A percentile compares a stretch with the other conserved stretches of the same genome.
These are phyloP conservation scores for Atherinomorus stipes DNA, from an alignment of 2,113 vertebrate species.

Conservation along the genomic window DNA sequence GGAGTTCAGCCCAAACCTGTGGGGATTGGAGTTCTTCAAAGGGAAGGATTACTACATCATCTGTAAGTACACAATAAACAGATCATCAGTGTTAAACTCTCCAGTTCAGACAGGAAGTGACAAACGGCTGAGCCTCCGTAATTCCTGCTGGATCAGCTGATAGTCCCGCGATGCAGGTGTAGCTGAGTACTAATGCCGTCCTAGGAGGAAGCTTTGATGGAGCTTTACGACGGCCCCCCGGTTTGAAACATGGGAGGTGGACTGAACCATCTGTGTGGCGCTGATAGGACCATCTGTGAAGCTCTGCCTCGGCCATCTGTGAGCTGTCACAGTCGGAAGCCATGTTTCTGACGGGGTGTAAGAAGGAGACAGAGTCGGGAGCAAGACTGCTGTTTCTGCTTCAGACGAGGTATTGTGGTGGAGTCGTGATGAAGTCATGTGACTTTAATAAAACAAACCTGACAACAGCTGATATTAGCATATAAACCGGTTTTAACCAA, in stretches of 20 bases:
- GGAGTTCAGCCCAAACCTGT: constrained; percentile 99
- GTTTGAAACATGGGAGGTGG: constrained; percentile 73
- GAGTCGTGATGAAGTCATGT: no score
- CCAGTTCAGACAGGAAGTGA: no score
- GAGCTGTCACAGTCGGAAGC: constrained; percentile 74
- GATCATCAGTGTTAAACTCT: no score
- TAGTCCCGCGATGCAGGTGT: constrained; percentile 13
- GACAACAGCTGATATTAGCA: no score
- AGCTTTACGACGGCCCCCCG: constrained; percentile 63
- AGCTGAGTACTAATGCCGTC: constrained; percentile 23
- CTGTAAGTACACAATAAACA: constrained; percentile 87
- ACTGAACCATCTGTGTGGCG: constrained; percentile 77
- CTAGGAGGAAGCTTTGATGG: constrained; percentile 58
- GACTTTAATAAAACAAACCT: no score
- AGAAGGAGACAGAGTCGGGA: constrained; percentile 21
- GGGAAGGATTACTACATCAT: constrained; percentile 99
- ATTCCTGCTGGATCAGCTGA: no score
- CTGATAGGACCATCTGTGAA: constrained; percentile 76
- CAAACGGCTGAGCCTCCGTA: no score
- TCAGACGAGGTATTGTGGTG: not conserved
- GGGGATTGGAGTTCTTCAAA: constrained; percentile 98
- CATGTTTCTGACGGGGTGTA: constrained; percentile 62
- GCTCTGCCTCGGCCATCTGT: constrained; percentile 76
- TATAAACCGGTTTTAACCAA: not conserved
- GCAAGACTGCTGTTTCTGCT: constrained; percentile 11